Evolutionary conservation across 2,797 vertebrate genomes (phyloP), one percentile per base, ranked within the genome.

Genomic region (Bufotes viridis): DNA sequence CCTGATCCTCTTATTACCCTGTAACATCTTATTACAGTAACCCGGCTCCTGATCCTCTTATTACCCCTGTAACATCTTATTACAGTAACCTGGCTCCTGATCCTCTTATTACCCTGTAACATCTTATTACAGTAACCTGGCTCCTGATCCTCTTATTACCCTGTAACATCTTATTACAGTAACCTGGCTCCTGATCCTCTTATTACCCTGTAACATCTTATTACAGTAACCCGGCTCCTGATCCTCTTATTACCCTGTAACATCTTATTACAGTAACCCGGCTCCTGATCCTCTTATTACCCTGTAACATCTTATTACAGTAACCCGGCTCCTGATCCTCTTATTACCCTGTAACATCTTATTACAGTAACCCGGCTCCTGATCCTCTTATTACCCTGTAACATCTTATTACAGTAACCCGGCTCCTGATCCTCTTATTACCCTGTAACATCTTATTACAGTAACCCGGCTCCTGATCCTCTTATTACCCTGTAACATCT

Each of bases 181-280:
- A 82, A 82, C 20, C 78, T 24, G 17, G 10, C 63, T 51, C 81
- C 34, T 51, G 20, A 82, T 10, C 51, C 20, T 65, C 61, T 55
- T 53, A 82, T 67, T 34, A 49, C 78, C n/a, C 55, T 29, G 24
- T 80, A 80, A 60, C 78, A 17, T 80, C 53, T 55, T 78, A 78
- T 78, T 78, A 78, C 53, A 80, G 78, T 80, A 80, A 58, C 67
- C n/a, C 67, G 26, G 67, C 67, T 29, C 67, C 67, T 70, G 24
- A 70, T 29, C 67, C 26, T n/a, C n/a, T n/a, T n/a, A n/a, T n/a
- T n/a, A n/a, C n/a, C n/a, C n/a, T n/a, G n/a, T n/a, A n/a, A n/a
- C n/a, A n/a, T 42, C 78, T 81, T 81, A 81, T 81, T 81, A 49
- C 60, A 83, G 51, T 83, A 72, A 26, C 51, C 49, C 65, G n/a